These are phyloP conservation scores for Euplexia lucipara DNA, from an alignment of 2,888 invertebrate species.

Conservation along the genomic window DNA sequence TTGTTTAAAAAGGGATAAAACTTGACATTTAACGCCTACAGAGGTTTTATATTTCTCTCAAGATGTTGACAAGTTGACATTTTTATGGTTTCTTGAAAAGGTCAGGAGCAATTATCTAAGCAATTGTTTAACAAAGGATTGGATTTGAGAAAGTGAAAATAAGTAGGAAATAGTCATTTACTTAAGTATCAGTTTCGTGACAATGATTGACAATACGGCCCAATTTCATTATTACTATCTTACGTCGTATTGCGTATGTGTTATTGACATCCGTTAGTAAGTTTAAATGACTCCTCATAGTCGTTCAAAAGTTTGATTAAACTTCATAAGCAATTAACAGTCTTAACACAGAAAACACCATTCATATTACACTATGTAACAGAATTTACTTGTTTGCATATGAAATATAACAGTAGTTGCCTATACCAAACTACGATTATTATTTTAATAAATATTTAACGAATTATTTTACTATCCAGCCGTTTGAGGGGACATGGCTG, in stretches of 20 bases:
- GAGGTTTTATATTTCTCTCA: background rate
- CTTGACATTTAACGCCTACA: background rate
- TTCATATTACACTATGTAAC: no score
- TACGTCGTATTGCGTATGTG: background rate
- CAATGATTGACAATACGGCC: background rate
- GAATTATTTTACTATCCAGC: no score
- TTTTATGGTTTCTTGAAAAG: slow-evolving; percentile 3
- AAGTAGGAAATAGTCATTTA: background rate
- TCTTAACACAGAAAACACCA: no score
- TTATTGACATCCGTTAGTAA: background rate
- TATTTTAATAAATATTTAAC: no score
- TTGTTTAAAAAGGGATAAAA: background rate
- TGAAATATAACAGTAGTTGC: no score
- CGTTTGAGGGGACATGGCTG: no score
- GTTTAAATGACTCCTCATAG: background rate
- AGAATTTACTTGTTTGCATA: no score
- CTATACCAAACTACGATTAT: no score
- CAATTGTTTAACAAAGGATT: background rate
- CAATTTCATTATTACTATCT: no score
- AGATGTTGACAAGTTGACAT: slow-evolving; percentile 7
- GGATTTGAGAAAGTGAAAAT: slow-evolving; percentile 11
- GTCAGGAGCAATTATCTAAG: background rate
- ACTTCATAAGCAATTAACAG: background rate
- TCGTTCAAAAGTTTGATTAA: slow-evolving; percentile 11
- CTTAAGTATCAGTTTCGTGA: background rate